Evolutionary conservation across 2,888 invertebrate genomes (phyloP).

Genomic region (Drosophila merina): DNA sequence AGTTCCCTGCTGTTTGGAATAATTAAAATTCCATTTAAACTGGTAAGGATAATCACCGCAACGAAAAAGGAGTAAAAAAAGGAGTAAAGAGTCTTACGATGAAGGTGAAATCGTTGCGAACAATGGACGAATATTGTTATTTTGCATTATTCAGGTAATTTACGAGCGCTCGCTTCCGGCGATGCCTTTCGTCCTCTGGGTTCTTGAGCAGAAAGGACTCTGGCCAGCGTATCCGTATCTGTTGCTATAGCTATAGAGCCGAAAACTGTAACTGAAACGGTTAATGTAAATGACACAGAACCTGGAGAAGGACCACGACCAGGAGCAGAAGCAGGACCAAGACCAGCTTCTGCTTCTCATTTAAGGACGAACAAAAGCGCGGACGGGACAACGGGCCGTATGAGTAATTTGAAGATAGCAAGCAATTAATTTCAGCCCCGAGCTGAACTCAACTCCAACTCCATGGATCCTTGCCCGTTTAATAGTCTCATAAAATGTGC

Average conservation of each 20-base stretch:
- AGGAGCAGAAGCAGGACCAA: slow-evolving; percentile 25
- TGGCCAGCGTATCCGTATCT: slow-evolving; percentile 1
- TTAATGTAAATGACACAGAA: slow-evolving; percentile 43
- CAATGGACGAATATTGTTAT: slow-evolving; percentile 74
- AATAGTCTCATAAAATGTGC: slow-evolving; percentile 68
- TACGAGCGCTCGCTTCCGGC: slow-evolving; percentile 68
- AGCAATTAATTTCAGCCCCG: slow-evolving; percentile 64
- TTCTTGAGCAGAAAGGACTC: slow-evolving; percentile 13
- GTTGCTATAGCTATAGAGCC: not conserved
- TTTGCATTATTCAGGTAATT: slow-evolving; percentile 76
- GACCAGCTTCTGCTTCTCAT: slow-evolving; percentile 12
- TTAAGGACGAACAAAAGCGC: slow-evolving; percentile 6
- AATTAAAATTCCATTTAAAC: slow-evolving; percentile 40
- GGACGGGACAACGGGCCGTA: slow-evolving; percentile 55
- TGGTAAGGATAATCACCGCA: slow-evolving; percentile 27
- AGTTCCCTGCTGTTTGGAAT: slow-evolving; percentile 26
- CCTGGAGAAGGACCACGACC: slow-evolving; percentile 12
- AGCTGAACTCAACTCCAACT: slow-evolving; percentile 12
- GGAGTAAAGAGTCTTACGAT: not conserved
- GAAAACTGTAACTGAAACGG: slow-evolving; percentile 32
- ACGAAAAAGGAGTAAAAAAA: not conserved
- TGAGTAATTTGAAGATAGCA: slow-evolving; percentile 68
- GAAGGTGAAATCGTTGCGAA: slow-evolving; percentile 14
- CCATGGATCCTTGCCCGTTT: slow-evolving; percentile 48
- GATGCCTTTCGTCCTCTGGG: slow-evolving; percentile 5